Conservation (phyloP, 2,888 invertebrate genomes). For the Cephus rjabovi region DNA sequence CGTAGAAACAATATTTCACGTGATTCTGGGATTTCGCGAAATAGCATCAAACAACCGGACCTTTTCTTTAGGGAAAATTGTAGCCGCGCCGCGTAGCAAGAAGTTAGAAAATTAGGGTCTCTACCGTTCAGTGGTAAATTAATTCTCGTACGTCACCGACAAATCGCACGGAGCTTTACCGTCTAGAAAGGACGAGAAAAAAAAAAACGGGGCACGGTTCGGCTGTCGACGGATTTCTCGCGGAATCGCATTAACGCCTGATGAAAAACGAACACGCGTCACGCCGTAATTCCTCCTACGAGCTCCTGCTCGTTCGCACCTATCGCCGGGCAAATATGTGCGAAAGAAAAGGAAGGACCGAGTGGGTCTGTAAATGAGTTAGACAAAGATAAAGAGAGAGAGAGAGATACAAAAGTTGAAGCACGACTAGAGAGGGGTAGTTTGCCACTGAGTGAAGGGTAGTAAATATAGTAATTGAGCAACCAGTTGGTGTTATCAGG, state of each 20-base stretch:
- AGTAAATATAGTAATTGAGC: not conserved
- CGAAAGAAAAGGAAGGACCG: not conserved
- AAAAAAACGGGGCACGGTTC: not conserved
- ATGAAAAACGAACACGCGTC: constrained; percentile 15
- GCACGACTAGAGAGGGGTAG: not conserved
- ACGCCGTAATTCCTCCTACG: not conserved
- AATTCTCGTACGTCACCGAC: constrained; percentile 6
- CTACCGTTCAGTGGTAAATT: not conserved
- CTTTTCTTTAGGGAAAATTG: not conserved
- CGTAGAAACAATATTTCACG: not conserved
- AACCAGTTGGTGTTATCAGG: not conserved
- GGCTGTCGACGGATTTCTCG: not conserved
- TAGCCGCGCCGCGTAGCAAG: not conserved
- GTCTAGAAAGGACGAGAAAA: not conserved
- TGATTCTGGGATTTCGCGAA: not conserved
- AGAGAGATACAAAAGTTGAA: not conserved
- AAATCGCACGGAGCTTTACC: not conserved
- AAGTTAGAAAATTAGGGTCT: not conserved
- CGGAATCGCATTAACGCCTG: not conserved
- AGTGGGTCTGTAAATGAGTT: not conserved
- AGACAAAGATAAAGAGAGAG: not conserved
- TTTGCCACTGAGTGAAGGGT: not conserved
- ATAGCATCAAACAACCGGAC: not conserved
- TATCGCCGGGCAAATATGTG: not conserved
- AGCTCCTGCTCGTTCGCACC: not conserved